A percentile compares a stretch with the other conserved stretches of the same genome.
phyloP scores from a whole-genome alignment of 2,113 vertebrate species.

The Gopherus flavomarginatus region DNA sequence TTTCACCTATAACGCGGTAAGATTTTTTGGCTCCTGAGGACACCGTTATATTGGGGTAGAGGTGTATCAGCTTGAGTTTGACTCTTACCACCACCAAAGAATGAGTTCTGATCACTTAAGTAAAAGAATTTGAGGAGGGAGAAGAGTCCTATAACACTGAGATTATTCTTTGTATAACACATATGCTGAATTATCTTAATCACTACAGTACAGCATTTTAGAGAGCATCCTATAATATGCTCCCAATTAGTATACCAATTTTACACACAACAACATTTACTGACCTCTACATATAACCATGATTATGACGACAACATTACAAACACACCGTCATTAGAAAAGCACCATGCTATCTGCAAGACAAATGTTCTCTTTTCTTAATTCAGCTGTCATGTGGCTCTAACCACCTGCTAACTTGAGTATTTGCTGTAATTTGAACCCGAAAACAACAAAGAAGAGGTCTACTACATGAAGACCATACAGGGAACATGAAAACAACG shows the following conservation, averaged over 20 bases:
- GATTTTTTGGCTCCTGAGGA: too few relatives aligned
- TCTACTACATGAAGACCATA: background rate
- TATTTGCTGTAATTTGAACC: background rate
- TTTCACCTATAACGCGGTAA: too few relatives aligned
- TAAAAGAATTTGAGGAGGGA: background rate
- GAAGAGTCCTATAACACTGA: background rate
- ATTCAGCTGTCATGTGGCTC: background rate
- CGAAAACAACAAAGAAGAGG: background rate
- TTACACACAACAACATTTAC: background rate
- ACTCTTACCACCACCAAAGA: background rate
- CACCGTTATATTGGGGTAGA: too few relatives aligned
- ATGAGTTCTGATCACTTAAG: background rate
- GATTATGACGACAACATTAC: background rate
- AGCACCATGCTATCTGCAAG: background rate
- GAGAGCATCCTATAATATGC: background rate
- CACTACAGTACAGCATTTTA: background rate
- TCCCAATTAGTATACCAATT: background rate
- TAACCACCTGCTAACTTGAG: background rate
- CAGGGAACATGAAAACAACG: background rate
- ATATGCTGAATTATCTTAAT: background rate
- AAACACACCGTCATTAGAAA: background rate
- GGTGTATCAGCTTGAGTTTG: background rate
- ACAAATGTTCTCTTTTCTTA: background rate
- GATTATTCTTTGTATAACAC: background rate
- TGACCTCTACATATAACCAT: background rate